Evolutionary conservation across 1,140 invertebrate genomes (phyloP).

Genomic region (Vanessa atalanta): DNA sequence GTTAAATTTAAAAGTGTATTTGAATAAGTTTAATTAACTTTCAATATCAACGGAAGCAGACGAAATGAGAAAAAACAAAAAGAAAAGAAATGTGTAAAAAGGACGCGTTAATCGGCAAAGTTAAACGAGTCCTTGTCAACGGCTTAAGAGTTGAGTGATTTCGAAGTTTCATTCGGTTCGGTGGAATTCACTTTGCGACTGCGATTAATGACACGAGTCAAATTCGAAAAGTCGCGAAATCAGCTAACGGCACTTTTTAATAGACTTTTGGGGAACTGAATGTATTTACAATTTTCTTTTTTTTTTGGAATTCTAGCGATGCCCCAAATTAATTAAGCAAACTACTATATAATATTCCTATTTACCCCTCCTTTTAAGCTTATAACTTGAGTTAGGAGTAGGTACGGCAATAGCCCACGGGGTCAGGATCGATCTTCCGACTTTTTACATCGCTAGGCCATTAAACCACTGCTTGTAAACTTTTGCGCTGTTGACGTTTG

Average conservation of each 20-base stretch:
- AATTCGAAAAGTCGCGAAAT: slow-evolving; percentile 13
- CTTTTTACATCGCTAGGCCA: too few relatives aligned
- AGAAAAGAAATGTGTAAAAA: slow-evolving; percentile 38
- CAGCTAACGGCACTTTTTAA: slow-evolving; percentile 9
- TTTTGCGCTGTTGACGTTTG: too few relatives aligned
- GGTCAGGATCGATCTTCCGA: too few relatives aligned
- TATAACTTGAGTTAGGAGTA: too few relatives aligned
- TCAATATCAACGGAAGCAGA: not conserved
- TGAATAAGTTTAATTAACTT: slow-evolving; percentile 31
- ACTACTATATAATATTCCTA: too few relatives aligned
- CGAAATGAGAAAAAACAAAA: slow-evolving; percentile 4
- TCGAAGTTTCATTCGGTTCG: slow-evolving; percentile 27
- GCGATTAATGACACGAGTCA: slow-evolving; percentile 32
- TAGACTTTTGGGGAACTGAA: not conserved
- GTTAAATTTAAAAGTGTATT: not conserved
- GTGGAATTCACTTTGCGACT: slow-evolving; percentile 27
- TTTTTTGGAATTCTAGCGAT: too few relatives aligned
- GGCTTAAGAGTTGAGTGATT: slow-evolving; percentile 40
- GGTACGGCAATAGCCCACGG: too few relatives aligned
- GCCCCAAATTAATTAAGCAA: too few relatives aligned
- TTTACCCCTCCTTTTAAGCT: too few relatives aligned
- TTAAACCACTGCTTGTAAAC: too few relatives aligned
- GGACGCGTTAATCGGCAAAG: slow-evolving; percentile 40
- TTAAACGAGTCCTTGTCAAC: slow-evolving; percentile 46
- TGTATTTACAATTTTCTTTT: not conserved